Base-by-base conservation (phyloP, 2,797 vertebrate genomes). In the Chaunax sp. region DNA sequence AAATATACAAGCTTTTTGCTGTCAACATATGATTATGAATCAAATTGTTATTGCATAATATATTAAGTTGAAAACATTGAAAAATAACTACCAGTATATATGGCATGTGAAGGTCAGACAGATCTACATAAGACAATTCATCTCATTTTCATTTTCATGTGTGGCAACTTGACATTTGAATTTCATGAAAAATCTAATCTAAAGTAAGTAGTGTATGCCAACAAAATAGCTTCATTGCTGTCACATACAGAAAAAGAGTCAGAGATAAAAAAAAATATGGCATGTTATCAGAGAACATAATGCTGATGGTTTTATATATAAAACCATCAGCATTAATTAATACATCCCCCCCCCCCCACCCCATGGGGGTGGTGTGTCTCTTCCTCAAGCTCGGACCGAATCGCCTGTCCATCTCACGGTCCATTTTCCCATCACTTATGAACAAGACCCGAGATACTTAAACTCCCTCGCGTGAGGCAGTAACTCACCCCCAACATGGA, bases 251-350 rank as follows among this genome's bases (percentile, higher is more conserved):
- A 58, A 61, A 35, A 41, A 35, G 55, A 66, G n/a, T n/a, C n/a
- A n/a, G n/a, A n/a, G n/a, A 77, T 64, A 77, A 77, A 23, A 80
- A 78, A 88, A 72, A 8, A 60, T 5, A 14, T 72, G 67, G 68
- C 64, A 59, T 46, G 44, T 63, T 41, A 69, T 77, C 69, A 80
- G 62, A 80, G 64, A 59, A 75, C 13, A 57, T 60, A 61, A 64
- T 13, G 22, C 41, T 38, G 25, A 68, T 33, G 28, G 54, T 51
- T 79, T n/a, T n/a, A n/a, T n/a, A n/a, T n/a, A n/a, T n/a, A n/a
- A n/a, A n/a, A n/a, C n/a, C n/a, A n/a, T n/a, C n/a, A n/a, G n/a
- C n/a, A n/a, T n/a, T n/a, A n/a, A n/a, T n/a, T n/a, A n/a, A n/a
- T n/a, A n/a, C n/a, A n/a, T n/a, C n/a, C n/a, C n/a, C n/a, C n/a